Percentiles rank a stretch among this genome's conserved stretches.
These are phyloP conservation scores for Syritta pipiens DNA, from an alignment of 2,888 invertebrate genomes.

Conservation along the genomic window DNA sequence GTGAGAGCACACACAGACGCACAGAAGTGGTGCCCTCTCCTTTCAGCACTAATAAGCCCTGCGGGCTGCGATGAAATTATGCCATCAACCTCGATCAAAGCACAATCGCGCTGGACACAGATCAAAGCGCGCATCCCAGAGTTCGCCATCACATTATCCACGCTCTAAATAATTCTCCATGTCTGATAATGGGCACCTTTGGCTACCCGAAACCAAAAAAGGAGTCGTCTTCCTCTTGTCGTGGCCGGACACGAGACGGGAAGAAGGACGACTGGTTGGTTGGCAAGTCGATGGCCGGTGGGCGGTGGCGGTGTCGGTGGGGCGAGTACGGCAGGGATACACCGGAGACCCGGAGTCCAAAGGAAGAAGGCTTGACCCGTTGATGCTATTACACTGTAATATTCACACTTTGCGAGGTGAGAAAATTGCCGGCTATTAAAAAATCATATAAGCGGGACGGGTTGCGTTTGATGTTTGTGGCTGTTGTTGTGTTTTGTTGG, in stretches of 20 bases:
- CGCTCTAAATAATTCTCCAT: conserved; percentile 69
- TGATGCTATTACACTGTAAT: conserved; percentile 80
- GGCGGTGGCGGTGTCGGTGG: neutral
- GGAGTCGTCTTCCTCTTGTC: no score
- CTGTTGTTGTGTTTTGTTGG: neutral
- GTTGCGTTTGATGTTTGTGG: conserved; percentile 63
- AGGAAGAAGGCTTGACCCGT: conserved; percentile 76
- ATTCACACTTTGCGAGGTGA: conserved; percentile 80
- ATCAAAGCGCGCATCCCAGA: conserved; percentile 64
- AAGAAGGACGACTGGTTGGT: conserved; percentile 19
- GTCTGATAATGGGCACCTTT: conserved; percentile 69
- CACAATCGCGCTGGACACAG: conserved; percentile 68
- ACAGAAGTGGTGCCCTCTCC: conserved; percentile 27
- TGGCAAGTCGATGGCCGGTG: neutral
- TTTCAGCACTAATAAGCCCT: conserved; percentile 74
- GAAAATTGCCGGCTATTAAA: conserved; percentile 80
- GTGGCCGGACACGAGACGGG: neutral
- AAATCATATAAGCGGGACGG: conserved; percentile 76
- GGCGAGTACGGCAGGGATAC: conserved; percentile 11
- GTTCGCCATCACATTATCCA: conserved; percentile 68
- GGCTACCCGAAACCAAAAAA: conserved; percentile 64
- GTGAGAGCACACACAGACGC: no score
- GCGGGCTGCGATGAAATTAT: conserved; percentile 78
- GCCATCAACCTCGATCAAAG: conserved; percentile 79
- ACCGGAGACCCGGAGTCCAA: conserved; percentile 20